Evolutionary conservation across 2,888 invertebrate species (phyloP).

Genomic region (Drosophila rubida): DNA sequence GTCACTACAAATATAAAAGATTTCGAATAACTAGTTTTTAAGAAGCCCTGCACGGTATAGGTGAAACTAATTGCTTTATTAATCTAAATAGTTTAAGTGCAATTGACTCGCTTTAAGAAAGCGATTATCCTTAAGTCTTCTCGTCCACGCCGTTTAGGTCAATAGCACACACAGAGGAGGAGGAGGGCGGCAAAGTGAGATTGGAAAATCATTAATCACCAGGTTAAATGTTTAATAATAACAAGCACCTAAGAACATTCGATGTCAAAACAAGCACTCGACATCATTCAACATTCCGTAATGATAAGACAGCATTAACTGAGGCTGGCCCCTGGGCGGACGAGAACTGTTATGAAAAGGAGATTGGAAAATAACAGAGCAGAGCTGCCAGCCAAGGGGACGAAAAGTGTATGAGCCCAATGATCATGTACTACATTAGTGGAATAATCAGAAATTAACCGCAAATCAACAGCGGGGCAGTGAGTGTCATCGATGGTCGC

Average conservation of each 20-base stretch:
- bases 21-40: too few species aligned
- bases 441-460: slow-evolving; percentile 60
- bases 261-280: slow-evolving; percentile 84
- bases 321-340: slow-evolving; percentile 1
- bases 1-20: not conserved
- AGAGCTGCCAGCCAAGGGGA: not conserved
- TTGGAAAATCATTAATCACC: slow-evolving; percentile 77
- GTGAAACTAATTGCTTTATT: slow-evolving; percentile 4
- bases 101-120: not conserved
- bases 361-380: slow-evolving; percentile 18
- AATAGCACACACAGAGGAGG: slow-evolving; percentile 15
- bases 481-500: slow-evolving; percentile 63
- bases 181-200: slow-evolving; percentile 20
- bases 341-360: slow-evolving; percentile 44
- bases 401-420: slow-evolving; percentile 21
- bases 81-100: not conserved
- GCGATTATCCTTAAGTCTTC: slow-evolving; percentile 6
- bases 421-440: slow-evolving; percentile 49
- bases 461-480: slow-evolving; percentile 60
- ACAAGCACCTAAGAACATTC: slow-evolving; percentile 61
- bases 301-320: slow-evolving; percentile 71
- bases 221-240: slow-evolving; percentile 60
- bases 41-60: too few species aligned
- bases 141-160: slow-evolving; percentile 18
- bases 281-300: slow-evolving; percentile 83